A percentile compares a stretch with the other conserved stretches of the same genome.
Evolutionary conservation across 2,113 vertebrate genomes (phyloP).

Genomic region (Corythaeola cristata): DNA sequence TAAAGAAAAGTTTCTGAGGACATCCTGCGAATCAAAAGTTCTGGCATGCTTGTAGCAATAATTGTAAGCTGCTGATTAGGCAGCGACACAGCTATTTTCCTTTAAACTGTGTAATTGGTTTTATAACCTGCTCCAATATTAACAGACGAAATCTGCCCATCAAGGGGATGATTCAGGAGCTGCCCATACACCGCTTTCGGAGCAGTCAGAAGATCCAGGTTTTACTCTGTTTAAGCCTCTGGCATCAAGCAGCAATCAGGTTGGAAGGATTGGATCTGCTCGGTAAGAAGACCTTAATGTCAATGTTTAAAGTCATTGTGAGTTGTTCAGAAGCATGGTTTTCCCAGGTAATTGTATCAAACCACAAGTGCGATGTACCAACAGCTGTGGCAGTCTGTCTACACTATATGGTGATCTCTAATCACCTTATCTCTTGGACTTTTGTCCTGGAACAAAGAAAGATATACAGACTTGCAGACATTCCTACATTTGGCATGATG

Average conservation of each 20-base stretch:
- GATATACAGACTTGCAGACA: background rate
- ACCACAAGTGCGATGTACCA: background rate
- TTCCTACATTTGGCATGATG: background rate
- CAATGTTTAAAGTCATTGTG: background rate
- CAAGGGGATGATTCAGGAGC: background rate
- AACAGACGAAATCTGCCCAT: slow-evolving; percentile 3
- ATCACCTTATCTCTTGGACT: background rate
- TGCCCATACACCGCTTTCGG: background rate
- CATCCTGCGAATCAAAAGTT: background rate
- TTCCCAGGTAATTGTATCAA: background rate
- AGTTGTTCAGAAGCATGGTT: background rate
- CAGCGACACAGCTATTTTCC: background rate
- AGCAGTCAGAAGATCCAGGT: slow-evolving; percentile 6
- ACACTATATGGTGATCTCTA: background rate
- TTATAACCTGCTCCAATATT: slow-evolving; percentile 48
- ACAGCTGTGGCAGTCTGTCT: background rate
- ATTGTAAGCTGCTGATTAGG: background rate
- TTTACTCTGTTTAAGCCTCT: background rate
- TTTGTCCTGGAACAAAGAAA: background rate
- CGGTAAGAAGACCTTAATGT: slow-evolving; percentile 70
- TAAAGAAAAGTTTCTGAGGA: background rate
- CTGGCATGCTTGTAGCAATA: background rate
- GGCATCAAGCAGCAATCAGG: slow-evolving; percentile 56
- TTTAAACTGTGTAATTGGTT: background rate
- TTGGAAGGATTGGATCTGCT: slow-evolving; percentile 51